Evolutionary conservation across 2,113 vertebrate species (phyloP).

Genomic region (Pelusios castaneus): DNA sequence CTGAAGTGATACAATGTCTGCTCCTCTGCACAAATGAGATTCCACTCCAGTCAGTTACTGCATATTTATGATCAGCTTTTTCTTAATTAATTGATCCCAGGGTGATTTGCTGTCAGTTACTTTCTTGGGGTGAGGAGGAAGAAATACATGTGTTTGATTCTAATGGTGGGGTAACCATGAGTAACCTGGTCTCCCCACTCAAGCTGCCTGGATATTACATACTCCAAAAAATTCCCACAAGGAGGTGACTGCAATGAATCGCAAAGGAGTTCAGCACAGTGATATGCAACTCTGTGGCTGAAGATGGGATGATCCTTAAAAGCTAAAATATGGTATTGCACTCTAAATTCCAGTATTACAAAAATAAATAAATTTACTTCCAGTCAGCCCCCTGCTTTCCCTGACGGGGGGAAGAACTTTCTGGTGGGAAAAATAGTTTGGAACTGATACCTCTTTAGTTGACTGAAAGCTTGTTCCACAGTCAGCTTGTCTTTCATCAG

Average conservation of each 20-base stretch:
- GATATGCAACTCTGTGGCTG: slow-evolving; percentile 14
- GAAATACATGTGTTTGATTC: neutral
- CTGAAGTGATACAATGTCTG: slow-evolving; percentile 32
- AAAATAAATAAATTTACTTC: slow-evolving; percentile 72
- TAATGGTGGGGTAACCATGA: slow-evolving; percentile 46
- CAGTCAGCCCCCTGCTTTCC: slow-evolving; percentile 58
- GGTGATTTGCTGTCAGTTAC: slow-evolving; percentile 16
- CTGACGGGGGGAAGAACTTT: slow-evolving; percentile 65
- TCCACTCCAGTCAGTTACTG: slow-evolving; percentile 73
- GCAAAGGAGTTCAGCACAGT: slow-evolving; percentile 6
- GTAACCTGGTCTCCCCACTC: slow-evolving; percentile 63
- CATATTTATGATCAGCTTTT: slow-evolving; percentile 64
- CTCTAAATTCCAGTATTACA: slow-evolving; percentile 60
- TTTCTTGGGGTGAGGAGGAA: slow-evolving; percentile 2
- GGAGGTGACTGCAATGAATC: slow-evolving; percentile 8
- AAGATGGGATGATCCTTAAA: slow-evolving; percentile 45
- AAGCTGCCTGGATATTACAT: slow-evolving; percentile 36
- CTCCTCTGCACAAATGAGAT: slow-evolving; percentile 67
- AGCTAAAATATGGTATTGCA: slow-evolving; percentile 54
- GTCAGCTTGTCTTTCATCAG: slow-evolving; percentile 36
- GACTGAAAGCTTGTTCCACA: slow-evolving; percentile 46
- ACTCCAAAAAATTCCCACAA: slow-evolving; percentile 37
- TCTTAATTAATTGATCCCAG: slow-evolving; percentile 38
- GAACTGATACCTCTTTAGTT: slow-evolving; percentile 43
- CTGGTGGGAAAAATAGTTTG: slow-evolving; percentile 70